Conservation (phyloP, 1,140 invertebrate genomes). For the Drosophila subobscura region DNA sequence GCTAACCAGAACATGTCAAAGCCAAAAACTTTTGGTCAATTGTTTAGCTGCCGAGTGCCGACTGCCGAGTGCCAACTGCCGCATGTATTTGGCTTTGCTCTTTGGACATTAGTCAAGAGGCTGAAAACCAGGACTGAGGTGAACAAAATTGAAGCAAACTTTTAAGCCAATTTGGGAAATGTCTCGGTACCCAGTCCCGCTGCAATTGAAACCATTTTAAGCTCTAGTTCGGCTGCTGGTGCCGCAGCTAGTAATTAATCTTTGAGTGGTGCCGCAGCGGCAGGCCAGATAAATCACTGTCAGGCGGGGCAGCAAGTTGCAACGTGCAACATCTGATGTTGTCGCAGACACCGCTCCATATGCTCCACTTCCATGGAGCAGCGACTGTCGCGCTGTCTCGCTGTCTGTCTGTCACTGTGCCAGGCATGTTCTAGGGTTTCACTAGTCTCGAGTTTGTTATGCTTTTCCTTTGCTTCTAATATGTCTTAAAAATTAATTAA, state of each 20-base stretch:
- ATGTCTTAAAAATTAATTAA: constrained; percentile 73
- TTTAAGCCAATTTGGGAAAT: constrained; percentile 26
- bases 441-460: too few relatives aligned
- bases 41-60: constrained; percentile 29
- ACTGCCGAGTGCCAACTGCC: background rate
- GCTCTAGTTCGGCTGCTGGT: background rate
- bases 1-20: constrained; percentile 38
- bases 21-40: constrained; percentile 35
- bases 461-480: constrained; percentile 30
- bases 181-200: background rate
- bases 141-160: constrained; percentile 21
- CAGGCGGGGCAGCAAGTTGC: constrained; percentile 34
- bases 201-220: too few relatives aligned
- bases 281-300: constrained; percentile 61
- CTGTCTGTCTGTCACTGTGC: background rate
- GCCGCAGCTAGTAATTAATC: constrained; percentile 33
- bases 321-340: constrained; percentile 1
- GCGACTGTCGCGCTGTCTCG: constrained; percentile 26
- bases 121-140: background rate
- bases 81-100: constrained; percentile 11
- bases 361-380: constrained; percentile 42
- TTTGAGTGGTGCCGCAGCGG: constrained; percentile 24
- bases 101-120: constrained; percentile 30
- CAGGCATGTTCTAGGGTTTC: background rate
- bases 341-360: constrained; percentile 42